Percentiles rank a stretch among this genome's conserved stretches.
Conservation (phyloP, 2,113 vertebrate genomes). For the Procavia capensis region DNA sequence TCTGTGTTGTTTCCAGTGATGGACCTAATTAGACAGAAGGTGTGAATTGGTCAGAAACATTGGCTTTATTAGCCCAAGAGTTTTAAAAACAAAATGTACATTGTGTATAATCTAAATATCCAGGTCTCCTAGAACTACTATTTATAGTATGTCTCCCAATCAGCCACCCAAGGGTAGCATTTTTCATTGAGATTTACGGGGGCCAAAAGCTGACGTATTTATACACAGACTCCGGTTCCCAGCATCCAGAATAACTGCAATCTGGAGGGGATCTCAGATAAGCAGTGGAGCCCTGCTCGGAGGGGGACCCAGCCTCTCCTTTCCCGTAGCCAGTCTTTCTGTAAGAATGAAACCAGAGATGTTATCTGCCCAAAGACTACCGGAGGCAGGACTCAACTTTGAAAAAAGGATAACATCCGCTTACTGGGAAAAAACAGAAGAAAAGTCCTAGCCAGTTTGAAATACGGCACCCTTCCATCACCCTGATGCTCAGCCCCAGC, state of each 20-base stretch:
- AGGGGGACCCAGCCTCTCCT: background rate
- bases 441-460: slow-evolving; percentile 38
- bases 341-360: slow-evolving; percentile 59
- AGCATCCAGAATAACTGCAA: slow-evolving; percentile 44
- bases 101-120: background rate
- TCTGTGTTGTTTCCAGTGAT: background rate
- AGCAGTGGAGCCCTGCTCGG: slow-evolving; percentile 44
- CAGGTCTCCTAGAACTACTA: background rate
- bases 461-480: background rate
- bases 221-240: slow-evolving; percentile 23
- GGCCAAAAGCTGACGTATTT: background rate
- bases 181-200: slow-evolving; percentile 53
- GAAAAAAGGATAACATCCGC: slow-evolving; percentile 11
- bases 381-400: slow-evolving; percentile 57
- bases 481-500: too few relatives aligned
- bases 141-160: background rate
- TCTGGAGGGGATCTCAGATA: slow-evolving; percentile 42
- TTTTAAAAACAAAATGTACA: background rate
- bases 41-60: background rate
- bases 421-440: slow-evolving; percentile 49
- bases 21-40: background rate
- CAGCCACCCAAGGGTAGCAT: background rate
- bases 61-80: background rate
- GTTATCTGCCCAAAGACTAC: background rate
- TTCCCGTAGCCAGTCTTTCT: slow-evolving; percentile 67